phyloP scores from a whole-genome alignment of 1,140 invertebrate genomes.

The Anagrus nilaparvatae region DNA sequence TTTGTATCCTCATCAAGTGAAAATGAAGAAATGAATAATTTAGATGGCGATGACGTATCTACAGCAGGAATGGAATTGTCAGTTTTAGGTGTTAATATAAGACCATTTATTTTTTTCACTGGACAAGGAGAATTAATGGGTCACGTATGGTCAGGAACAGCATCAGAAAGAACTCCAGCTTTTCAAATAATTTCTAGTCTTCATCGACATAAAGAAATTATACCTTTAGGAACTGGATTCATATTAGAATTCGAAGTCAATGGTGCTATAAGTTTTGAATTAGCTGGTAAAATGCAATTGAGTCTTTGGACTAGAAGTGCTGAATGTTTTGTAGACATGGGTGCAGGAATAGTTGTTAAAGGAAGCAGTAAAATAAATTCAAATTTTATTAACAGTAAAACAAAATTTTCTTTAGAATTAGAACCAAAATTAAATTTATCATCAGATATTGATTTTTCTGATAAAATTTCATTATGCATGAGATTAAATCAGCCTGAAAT shows the following conservation, averaged over 20 bases:
- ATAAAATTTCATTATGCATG: conserved; percentile 67
- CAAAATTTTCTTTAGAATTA: conserved; percentile 57
- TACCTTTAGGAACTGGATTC: conserved; percentile 66
- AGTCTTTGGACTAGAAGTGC: conserved; percentile 83
- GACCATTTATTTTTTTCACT: conserved; percentile 77
- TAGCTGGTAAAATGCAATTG: conserved; percentile 73
- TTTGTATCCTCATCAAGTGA: conserved; percentile 52
- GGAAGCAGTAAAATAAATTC: conserved; percentile 57
- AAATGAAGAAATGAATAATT: conserved; percentile 33
- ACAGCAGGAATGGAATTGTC: conserved; percentile 80
- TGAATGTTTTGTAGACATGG: conserved; percentile 66
- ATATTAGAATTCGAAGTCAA: conserved; percentile 57
- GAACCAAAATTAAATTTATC: conserved; percentile 64
- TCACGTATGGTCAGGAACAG: conserved; percentile 78
- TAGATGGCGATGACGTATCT: conserved; percentile 46
- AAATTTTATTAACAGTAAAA: conserved; percentile 55
- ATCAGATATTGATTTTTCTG: conserved; percentile 72
- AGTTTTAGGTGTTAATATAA: conserved; percentile 63
- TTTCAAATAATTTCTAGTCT: conserved; percentile 65
- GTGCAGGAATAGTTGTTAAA: conserved; percentile 58
- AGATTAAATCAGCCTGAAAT: conserved; percentile 64
- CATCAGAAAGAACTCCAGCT: conserved; percentile 70
- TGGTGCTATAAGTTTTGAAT: conserved; percentile 69
- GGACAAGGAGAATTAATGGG: conserved; percentile 81
- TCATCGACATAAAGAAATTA: conserved; percentile 60